Conservation (phyloP, 35 echinoderm and acorn worm species). For the Lytechinus pictus region DNA sequence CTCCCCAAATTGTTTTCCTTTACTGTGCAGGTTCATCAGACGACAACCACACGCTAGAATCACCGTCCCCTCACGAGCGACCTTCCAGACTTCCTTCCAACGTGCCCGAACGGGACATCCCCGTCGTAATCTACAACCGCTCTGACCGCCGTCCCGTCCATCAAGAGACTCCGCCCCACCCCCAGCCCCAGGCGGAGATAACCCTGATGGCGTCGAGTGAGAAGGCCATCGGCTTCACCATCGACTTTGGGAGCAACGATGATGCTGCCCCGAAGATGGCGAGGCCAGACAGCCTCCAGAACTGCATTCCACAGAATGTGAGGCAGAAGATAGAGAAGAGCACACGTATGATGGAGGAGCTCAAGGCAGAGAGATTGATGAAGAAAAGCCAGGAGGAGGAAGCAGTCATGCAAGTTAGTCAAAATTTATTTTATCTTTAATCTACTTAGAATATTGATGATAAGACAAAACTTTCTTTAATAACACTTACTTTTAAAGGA, state of each 20-base stretch:
- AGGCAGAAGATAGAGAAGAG: slow-evolving; percentile 80
- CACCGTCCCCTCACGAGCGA: slow-evolving; percentile 25
- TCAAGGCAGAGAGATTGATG: slow-evolving; percentile 70
- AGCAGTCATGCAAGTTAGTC: slow-evolving; percentile 11
- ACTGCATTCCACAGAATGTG: slow-evolving; percentile 76
- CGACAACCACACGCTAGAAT: not conserved
- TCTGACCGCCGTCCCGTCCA: slow-evolving; percentile 63
- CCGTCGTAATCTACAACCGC: slow-evolving; percentile 72
- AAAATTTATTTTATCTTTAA: not conserved
- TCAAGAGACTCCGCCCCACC: not conserved
- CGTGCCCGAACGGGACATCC: slow-evolving; percentile 58
- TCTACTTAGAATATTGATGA: too few species aligned
- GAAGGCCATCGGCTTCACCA: slow-evolving; percentile 81
- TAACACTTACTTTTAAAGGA: too few species aligned
- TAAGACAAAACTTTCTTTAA: too few species aligned
- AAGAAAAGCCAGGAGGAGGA: slow-evolving; percentile 66
- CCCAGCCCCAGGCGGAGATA: slow-evolving; percentile 68
- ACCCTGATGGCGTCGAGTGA: slow-evolving; percentile 75
- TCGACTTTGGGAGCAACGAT: slow-evolving; percentile 72
- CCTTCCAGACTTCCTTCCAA: slow-evolving; percentile 47
- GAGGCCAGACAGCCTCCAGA: slow-evolving; percentile 66
- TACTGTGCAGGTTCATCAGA: not conserved
- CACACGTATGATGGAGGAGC: slow-evolving; percentile 74
- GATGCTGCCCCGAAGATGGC: slow-evolving; percentile 66
- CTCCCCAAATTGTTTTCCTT: not conserved